Conservation (phyloP, 2,888 invertebrate genomes). For the Barypeithes pellucidus region DNA sequence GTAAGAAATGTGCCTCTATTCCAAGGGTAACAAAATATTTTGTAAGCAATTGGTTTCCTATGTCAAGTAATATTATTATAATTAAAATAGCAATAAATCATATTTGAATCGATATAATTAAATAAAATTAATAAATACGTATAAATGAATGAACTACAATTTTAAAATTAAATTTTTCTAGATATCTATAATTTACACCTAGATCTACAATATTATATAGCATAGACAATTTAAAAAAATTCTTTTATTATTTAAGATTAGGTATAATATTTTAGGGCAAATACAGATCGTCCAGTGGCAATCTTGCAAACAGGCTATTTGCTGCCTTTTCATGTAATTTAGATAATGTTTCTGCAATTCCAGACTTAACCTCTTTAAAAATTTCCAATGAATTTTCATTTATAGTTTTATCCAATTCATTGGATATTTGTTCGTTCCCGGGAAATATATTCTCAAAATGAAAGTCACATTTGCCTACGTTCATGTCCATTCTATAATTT, state of each 20-base stretch:
- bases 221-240: not conserved
- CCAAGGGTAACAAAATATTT: too few species aligned
- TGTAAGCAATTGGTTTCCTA: too few species aligned
- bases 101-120: too few species aligned
- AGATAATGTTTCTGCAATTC: conserved; percentile 58
- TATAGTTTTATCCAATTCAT: conserved; percentile 58
- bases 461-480: conserved; percentile 70
- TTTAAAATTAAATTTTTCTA: too few species aligned
- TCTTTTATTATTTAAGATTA: not conserved
- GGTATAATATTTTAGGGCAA: conserved; percentile 38
- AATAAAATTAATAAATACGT: too few species aligned
- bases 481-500: conserved; percentile 72
- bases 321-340: conserved; percentile 55
- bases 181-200: too few species aligned
- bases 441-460: conserved; percentile 60
- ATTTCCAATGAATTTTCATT: conserved; percentile 61
- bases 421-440: conserved; percentile 60
- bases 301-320: conserved; percentile 59
- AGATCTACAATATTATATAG: too few species aligned
- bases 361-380: conserved; percentile 60
- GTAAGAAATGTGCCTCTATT: too few species aligned
- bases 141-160: too few species aligned
- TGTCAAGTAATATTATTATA: too few species aligned
- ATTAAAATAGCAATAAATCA: too few species aligned
- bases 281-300: conserved; percentile 62